A percentile compares a stretch with the other conserved stretches of the same genome.
Evolutionary conservation across 2,888 invertebrate species (phyloP).

Genomic region (Morpho deidamia): DNA sequence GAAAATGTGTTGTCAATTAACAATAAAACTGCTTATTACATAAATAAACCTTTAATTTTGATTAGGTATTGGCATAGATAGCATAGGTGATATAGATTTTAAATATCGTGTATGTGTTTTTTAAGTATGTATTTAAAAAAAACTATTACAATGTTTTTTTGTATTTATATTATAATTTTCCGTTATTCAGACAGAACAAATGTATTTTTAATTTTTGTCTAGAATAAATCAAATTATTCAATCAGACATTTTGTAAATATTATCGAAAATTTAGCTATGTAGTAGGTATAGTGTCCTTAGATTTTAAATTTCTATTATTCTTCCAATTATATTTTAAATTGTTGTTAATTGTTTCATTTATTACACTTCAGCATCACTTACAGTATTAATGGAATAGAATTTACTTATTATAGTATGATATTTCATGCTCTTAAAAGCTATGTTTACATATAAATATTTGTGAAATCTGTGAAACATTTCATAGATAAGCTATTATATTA

Average conservation of each 20-base stretch:
- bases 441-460: no score
- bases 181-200: no score
- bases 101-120: neutral
- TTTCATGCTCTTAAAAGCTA: no score
- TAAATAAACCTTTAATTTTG: neutral
- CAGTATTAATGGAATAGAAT: no score
- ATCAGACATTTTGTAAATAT: no score
- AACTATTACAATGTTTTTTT: neutral
- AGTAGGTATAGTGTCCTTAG: neutral
- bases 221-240: no score
- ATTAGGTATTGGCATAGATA: no score
- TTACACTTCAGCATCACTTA: neutral
- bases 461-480: no score
- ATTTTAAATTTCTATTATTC: constrained; percentile 1
- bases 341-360: constrained; percentile 13
- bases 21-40: neutral
- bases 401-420: no score
- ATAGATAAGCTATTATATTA: no score
- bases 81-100: neutral
- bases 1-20: neutral
- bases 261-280: neutral
- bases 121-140: neutral
- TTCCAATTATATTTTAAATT: constrained; percentile 10
- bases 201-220: no score
- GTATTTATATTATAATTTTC: neutral